Conservation (phyloP, 2,888 invertebrate species). For the Patella caerulea region DNA sequence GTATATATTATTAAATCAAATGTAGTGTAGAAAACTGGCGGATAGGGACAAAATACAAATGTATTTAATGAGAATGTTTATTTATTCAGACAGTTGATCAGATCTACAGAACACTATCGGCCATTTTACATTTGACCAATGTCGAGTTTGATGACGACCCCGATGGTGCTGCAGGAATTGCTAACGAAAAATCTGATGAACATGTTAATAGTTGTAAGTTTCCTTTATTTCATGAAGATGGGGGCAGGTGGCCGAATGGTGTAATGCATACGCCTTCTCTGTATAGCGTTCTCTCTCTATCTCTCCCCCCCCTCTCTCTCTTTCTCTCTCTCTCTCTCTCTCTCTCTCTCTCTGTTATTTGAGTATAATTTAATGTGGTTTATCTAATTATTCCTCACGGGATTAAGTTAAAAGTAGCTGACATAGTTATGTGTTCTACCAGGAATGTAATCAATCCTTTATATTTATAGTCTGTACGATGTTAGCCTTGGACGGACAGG, state of each 20-base stretch:
- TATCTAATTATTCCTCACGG: background rate
- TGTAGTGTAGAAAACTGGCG: too few relatives aligned
- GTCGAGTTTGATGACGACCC: slow-evolving; percentile 52
- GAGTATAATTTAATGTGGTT: slow-evolving; percentile 11
- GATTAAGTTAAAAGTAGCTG: background rate
- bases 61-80: background rate
- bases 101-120: slow-evolving; percentile 49
- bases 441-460: background rate
- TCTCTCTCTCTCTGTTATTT: slow-evolving; percentile 6
- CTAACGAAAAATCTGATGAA: slow-evolving; percentile 17
- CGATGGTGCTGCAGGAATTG: slow-evolving; percentile 30
- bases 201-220: background rate
- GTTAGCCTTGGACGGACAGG: slow-evolving; percentile 17
- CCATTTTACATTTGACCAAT: slow-evolving; percentile 55
- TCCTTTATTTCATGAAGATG: too few relatives aligned
- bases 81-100: slow-evolving; percentile 45
- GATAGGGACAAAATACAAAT: too few relatives aligned
- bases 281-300: background rate
- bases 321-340: slow-evolving; percentile 19
- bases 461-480: slow-evolving; percentile 20
- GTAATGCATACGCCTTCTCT: slow-evolving; percentile 9
- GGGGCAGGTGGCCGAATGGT: too few relatives aligned
- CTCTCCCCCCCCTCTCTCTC: slow-evolving; percentile 15
- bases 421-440: background rate
- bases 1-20: too few relatives aligned